A percentile compares a stretch with the other conserved stretches of the same genome.
Conservation (phyloP, 2,888 invertebrate genomes). For the Amaurobius ferox region DNA sequence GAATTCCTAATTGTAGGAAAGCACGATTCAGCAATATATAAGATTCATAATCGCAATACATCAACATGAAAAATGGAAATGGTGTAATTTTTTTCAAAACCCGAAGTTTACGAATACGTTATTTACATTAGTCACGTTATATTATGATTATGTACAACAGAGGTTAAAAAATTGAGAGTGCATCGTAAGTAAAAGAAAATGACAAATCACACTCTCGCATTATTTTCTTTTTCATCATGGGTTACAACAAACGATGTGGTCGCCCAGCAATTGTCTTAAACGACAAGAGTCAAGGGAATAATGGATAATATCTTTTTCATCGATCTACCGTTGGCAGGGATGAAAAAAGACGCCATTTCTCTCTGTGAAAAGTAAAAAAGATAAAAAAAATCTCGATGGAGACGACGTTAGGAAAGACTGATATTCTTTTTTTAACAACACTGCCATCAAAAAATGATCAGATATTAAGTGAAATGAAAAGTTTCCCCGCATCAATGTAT, state of each 20-base stretch:
- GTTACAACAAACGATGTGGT: conserved; percentile 34
- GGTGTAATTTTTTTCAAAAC: no score
- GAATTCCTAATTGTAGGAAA: no score
- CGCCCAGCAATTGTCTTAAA: conserved; percentile 46
- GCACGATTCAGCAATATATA: no score
- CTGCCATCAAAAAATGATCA: conserved; percentile 27
- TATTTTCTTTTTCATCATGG: conserved; percentile 28
- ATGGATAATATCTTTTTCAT: conserved; percentile 43
- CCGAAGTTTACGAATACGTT: no score
- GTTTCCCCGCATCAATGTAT: conserved; percentile 5
- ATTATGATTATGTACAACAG: no score
- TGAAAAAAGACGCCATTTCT: not conserved
- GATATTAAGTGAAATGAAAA: conserved; percentile 42
- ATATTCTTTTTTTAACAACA: conserved; percentile 30
- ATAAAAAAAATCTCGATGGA: conserved; percentile 22
- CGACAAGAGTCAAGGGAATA: conserved; percentile 37
- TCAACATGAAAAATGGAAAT: no score
- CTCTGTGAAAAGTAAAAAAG: conserved; percentile 14
- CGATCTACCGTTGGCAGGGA: conserved; percentile 18
- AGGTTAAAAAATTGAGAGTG: no score
- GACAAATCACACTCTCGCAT: conserved; percentile 27
- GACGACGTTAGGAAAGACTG: conserved; percentile 25
- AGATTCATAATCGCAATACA: no score
- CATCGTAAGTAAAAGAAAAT: conserved; percentile 13
- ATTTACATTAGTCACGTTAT: no score